phyloP scores from a whole-genome alignment of 2,888 invertebrate genomes.

The Drosophila barbarae region DNA sequence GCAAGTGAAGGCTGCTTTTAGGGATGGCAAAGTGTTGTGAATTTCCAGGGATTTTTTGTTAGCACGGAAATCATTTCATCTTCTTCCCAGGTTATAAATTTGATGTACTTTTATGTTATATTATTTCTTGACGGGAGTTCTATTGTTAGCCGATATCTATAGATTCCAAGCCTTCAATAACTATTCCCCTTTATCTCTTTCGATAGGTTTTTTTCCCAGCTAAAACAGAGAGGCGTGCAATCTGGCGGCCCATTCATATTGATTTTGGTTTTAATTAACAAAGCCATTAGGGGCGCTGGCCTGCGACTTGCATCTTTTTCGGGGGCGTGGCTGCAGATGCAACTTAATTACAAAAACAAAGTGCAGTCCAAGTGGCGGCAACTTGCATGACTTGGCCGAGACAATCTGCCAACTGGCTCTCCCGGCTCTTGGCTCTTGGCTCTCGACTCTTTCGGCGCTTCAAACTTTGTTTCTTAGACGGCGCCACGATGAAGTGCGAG shows the following conservation, averaged over 20 bases:
- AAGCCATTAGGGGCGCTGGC: constrained; percentile 70
- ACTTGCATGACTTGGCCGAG: constrained; percentile 53
- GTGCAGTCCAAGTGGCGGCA: constrained; percentile 38
- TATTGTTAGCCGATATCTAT: too few species aligned
- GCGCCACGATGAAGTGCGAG: constrained; percentile 60
- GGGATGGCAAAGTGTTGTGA: constrained; percentile 2
- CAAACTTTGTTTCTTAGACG: constrained; percentile 42
- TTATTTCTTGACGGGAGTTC: too few species aligned
- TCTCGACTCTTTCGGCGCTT: constrained; percentile 12
- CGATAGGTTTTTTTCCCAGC: not conserved
- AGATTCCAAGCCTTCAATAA: too few species aligned
- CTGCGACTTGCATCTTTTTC: constrained; percentile 25
- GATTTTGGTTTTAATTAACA: constrained; percentile 74
- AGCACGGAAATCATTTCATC: not conserved
- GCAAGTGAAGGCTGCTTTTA: not conserved
- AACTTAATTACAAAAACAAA: constrained; percentile 69
- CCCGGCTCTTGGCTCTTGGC: constrained; percentile 4
- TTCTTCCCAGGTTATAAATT: too few species aligned
- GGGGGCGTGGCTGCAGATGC: constrained; percentile 58
- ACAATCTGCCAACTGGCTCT: constrained; percentile 68
- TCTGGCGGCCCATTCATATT: constrained; percentile 49
- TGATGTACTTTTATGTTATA: too few species aligned
- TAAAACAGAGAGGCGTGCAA: constrained; percentile 3
- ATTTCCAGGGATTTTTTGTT: not conserved
- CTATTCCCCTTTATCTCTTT: not conserved